Evolutionary conservation across 37 sponge, comb jelly and placozoan genomes (phyloP).

Genomic region (Geodia barretti): DNA sequence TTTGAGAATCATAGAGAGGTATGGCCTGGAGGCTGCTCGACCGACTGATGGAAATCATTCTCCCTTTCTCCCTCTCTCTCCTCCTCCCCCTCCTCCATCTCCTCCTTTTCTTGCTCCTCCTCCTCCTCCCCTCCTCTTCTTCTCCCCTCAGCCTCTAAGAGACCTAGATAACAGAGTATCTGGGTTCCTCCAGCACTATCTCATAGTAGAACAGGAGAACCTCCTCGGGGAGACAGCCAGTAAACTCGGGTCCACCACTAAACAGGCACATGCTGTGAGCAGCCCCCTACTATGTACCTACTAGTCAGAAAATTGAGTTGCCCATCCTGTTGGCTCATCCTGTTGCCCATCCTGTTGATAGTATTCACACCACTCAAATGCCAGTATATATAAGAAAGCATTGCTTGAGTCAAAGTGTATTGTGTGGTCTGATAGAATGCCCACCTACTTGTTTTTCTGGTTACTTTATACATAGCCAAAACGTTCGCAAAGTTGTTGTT

Average conservation of each 20-base stretch:
- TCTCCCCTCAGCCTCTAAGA: constrained; percentile 5
- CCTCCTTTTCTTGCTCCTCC: constrained; percentile 1
- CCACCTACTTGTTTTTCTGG: no score
- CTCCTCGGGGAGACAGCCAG: constrained; percentile 28
- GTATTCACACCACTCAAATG: no score
- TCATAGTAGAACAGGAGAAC: constrained; percentile 37
- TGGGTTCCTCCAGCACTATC: constrained; percentile 40
- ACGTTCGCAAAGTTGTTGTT: no score
- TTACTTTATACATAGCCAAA: no score
- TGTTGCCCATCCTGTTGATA: no score
- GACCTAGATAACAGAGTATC: constrained; percentile 29
- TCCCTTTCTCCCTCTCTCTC: constrained; percentile 4
- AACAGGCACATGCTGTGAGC: constrained; percentile 41
- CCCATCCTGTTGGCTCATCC: no score
- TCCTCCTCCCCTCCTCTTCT: constrained; percentile 10
- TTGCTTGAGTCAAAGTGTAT: not conserved
- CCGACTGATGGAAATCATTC: not conserved
- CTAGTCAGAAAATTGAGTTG: no score
- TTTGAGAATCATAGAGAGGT: constrained; percentile 40
- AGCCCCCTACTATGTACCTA: no score
- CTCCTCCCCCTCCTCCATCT: not conserved
- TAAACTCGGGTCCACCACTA: constrained; percentile 29
- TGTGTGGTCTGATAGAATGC: no score
- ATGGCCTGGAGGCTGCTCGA: not conserved
- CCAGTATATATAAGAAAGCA: no score